These are phyloP conservation scores for Heteromyza rotundicornis DNA, from an alignment of 2,888 invertebrate genomes.

Conservation along the genomic window DNA sequence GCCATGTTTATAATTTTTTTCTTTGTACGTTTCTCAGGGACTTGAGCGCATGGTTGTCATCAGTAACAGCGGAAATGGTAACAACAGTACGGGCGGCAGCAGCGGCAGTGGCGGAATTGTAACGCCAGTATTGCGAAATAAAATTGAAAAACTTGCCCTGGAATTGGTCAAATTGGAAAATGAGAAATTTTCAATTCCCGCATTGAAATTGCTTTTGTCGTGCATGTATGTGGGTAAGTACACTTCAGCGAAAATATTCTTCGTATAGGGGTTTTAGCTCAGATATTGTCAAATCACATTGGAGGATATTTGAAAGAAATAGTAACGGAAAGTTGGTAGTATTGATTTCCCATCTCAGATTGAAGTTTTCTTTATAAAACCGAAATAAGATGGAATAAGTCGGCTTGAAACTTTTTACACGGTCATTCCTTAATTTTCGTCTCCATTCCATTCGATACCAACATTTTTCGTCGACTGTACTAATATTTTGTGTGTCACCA, in stretches of 20 bases:
- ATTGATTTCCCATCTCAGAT: neutral
- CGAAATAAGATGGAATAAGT: too few species aligned
- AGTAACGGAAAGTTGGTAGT: too few species aligned
- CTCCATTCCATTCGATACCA: neutral
- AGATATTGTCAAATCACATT: too few species aligned
- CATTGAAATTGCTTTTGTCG: slow-evolving; percentile 75
- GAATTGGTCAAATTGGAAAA: slow-evolving; percentile 74
- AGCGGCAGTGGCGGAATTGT: slow-evolving; percentile 49
- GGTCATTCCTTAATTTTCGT: too few species aligned
- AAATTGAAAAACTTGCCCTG: slow-evolving; percentile 72
- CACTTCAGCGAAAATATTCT: too few species aligned
- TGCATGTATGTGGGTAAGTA: slow-evolving; percentile 78
- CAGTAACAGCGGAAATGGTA: slow-evolving; percentile 46
- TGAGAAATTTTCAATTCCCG: slow-evolving; percentile 73
- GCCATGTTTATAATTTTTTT: slow-evolving; percentile 24
- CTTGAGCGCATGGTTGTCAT: slow-evolving; percentile 73
- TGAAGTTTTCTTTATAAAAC: too few species aligned
- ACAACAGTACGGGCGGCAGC: slow-evolving; percentile 33
- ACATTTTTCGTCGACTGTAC: neutral
- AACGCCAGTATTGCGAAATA: slow-evolving; percentile 67
- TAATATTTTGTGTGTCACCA: too few species aligned
- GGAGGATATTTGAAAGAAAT: too few species aligned
- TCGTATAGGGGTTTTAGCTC: too few species aligned
- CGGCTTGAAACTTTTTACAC: too few species aligned
- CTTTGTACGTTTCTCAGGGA: slow-evolving; percentile 62